phyloP scores from a whole-genome alignment of 2,888 invertebrate genomes.

The Podabrus alpinus region DNA sequence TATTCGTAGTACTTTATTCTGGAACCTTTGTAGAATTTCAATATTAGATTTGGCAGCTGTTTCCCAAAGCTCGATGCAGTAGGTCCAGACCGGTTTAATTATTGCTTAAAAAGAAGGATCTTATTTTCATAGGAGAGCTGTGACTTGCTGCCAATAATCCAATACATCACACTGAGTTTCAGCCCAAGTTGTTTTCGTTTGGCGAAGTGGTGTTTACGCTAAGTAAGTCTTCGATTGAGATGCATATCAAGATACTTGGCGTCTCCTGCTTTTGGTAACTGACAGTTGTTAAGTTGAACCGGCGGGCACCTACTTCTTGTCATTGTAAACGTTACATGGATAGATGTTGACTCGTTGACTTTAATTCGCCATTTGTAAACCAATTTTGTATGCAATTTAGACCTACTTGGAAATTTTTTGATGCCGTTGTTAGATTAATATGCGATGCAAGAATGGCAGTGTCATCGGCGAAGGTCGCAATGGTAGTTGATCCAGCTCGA shows the following conservation, averaged over 20 bases:
- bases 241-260: neutral
- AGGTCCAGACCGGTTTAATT: no score
- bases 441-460: no score
- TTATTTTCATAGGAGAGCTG: neutral
- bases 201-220: no score
- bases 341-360: slow-evolving; percentile 26
- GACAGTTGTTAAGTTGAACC: slow-evolving; percentile 2
- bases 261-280: neutral
- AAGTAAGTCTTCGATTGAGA: no score
- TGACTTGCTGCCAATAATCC: neutral
- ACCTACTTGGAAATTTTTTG: neutral
- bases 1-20: neutral
- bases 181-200: no score
- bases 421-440: neutral
- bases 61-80: no score
- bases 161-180: no score
- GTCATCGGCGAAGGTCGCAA: no score
- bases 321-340: slow-evolving; percentile 29
- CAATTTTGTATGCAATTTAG: neutral
- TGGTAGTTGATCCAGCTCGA: no score
- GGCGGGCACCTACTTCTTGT: slow-evolving; percentile 3
- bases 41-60: no score
- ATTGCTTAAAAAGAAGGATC: no score
- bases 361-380: neutral
- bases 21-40: no score